These are phyloP conservation scores for Caenorhabditis virilis DNA, from an alignment of 2,888 invertebrate genomes.

Conservation along the genomic window DNA sequence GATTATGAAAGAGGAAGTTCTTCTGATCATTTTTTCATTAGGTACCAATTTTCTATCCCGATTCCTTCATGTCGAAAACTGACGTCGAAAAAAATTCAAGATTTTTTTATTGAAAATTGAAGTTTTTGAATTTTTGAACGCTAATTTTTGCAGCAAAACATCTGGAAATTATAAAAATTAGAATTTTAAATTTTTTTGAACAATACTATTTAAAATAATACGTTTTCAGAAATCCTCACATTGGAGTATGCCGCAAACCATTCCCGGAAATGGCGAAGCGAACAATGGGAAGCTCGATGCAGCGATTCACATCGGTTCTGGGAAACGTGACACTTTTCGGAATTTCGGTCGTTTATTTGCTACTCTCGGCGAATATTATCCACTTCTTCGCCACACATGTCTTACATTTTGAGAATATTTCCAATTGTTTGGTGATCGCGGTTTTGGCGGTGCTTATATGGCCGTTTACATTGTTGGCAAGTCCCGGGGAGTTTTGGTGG, in stretches of 20 bases:
- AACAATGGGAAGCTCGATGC: constrained; percentile 56
- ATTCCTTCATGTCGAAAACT: background rate
- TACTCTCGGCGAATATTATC: constrained; percentile 64
- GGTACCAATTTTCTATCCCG: no score
- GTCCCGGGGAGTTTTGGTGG: constrained; percentile 67
- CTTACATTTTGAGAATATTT: constrained; percentile 14
- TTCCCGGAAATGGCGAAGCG: constrained; percentile 67
- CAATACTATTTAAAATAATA: background rate
- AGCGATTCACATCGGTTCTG: constrained; percentile 54
- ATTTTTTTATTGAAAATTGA: background rate
- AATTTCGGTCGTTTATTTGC: constrained; percentile 64
- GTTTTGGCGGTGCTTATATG: constrained; percentile 49
- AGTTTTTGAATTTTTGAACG: background rate
- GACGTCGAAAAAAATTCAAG: no score
- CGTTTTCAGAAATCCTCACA: constrained; percentile 45
- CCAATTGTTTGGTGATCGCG: constrained; percentile 26
- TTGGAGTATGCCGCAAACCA: constrained; percentile 63
- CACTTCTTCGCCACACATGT: constrained; percentile 52
- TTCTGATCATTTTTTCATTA: no score
- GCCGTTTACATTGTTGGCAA: constrained; percentile 64
- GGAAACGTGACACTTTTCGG: constrained; percentile 62
- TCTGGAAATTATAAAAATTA: no score
- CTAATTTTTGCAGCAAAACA: background rate
- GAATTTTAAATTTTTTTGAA: background rate
- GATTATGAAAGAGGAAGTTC: no score